Percentiles rank a stretch among this genome's conserved stretches.
Evolutionary conservation across 2,888 invertebrate genomes (phyloP).

Genomic region (Napeogenes inachia): DNA sequence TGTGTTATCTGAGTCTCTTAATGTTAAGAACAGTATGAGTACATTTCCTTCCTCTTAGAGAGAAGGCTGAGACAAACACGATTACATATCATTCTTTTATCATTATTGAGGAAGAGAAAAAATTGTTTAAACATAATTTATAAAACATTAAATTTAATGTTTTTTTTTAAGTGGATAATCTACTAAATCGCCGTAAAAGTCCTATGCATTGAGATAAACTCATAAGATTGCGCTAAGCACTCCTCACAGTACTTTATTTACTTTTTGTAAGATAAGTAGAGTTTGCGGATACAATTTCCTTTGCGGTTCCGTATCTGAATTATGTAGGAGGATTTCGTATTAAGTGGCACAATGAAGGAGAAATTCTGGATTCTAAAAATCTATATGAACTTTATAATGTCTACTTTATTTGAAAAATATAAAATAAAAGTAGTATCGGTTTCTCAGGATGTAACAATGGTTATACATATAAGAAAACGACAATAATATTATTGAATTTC

Average conservation of each 20-base stretch:
- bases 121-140: no score
- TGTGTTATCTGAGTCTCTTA: no score
- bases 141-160: no score
- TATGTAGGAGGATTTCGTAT: conserved; percentile 26
- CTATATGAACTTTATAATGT: conserved; percentile 1
- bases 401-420: neutral
- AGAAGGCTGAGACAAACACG: no score
- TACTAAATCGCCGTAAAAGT: conserved; percentile 1
- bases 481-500: no score
- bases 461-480: no score
- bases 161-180: neutral
- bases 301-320: conserved; percentile 24
- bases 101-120: no score
- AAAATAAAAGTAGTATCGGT: no score
- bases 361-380: conserved; percentile 2
- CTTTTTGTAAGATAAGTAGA: conserved; percentile 25
- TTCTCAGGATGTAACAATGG: no score
- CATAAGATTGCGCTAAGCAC: conserved; percentile 3
- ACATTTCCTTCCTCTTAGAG: no score
- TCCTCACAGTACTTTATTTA: conserved; percentile 6
- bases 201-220: conserved; percentile 3
- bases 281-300: conserved; percentile 29
- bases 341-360: conserved; percentile 13
- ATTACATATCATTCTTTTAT: no score
- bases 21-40: no score